Evolutionary conservation across 2,113 vertebrate species (phyloP), one percentile per base, ranked within the genome.

Genomic region (Ascaphus truei): DNA sequence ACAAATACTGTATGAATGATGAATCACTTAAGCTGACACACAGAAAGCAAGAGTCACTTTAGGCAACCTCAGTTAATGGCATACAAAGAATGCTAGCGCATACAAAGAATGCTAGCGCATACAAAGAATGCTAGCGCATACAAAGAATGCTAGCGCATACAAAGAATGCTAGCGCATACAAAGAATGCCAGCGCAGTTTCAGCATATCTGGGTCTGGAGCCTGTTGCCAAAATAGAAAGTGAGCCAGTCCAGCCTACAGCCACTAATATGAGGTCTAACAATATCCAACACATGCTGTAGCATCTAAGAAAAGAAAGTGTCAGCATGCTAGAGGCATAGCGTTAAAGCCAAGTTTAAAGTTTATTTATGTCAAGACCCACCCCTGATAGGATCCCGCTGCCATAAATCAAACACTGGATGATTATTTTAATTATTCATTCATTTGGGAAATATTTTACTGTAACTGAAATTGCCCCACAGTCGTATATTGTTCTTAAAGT

Each of bases 61-160:
- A 5, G n/a, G 8, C 6, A 31, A 34, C n/a, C n/a, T n/a, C n/a
- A n/a, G n/a, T n/a, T n/a, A n/a, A 56, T 56, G 31, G 29, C 31
- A 57, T 34, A 36, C 7, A 57, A 36, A 57, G 53, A 57, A 57
- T 57, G 52, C 30, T n/a, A n/a, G n/a, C 18, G 52, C 52, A 56
- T 34, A 34, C 30, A 41, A 36, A 57, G 53, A 57, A 57, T 57
- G 52, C 30, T n/a, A n/a, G n/a, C 18, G 29, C 31, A 57, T 34
- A 36, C 7, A 57, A 36, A 57, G 53, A 57, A 57, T 57, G 52
- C 30, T n/a, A n/a, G n/a, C 18, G 52, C 52, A 56, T 34, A 34
- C 30, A 41, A n/a, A n/a, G n/a, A n/a, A n/a, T n/a, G n/a, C n/a
- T n/a, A n/a, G n/a, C n/a, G 29, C 31, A 57, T 34, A 36, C 7